These are phyloP conservation scores for Chaitophorus viminalis DNA, from an alignment of 2,888 invertebrate species.

Conservation along the genomic window DNA sequence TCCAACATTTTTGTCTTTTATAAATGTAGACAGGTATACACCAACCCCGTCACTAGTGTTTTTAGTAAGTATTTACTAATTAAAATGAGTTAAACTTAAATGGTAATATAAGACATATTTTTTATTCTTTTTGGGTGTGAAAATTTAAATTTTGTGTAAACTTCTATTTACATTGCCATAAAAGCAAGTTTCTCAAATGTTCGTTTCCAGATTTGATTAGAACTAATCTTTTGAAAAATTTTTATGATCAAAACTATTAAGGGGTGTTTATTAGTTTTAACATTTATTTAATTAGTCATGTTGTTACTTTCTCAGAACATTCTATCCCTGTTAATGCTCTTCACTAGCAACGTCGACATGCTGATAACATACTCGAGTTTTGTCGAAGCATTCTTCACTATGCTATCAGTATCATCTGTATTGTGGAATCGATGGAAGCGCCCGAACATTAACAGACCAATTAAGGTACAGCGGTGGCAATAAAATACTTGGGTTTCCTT, in stretches of 20 bases:
- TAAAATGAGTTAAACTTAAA: too few relatives aligned
- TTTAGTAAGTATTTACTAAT: slow-evolving; percentile 72
- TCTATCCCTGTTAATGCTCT: slow-evolving; percentile 85
- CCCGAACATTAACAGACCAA: slow-evolving; percentile 84
- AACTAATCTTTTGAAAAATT: too few relatives aligned
- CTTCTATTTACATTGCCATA: too few relatives aligned
- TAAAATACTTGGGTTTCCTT: not conserved
- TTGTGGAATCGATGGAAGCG: slow-evolving; percentile 83
- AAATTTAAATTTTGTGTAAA: too few relatives aligned
- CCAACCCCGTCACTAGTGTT: slow-evolving; percentile 85
- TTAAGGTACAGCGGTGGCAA: slow-evolving; percentile 73
- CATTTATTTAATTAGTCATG: not conserved
- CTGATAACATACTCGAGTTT: slow-evolving; percentile 92
- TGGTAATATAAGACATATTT: too few relatives aligned
- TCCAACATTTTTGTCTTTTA: slow-evolving; percentile 81
- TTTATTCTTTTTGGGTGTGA: too few relatives aligned
- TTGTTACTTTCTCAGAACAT: slow-evolving; percentile 75
- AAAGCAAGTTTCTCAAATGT: too few relatives aligned
- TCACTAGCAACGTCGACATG: slow-evolving; percentile 83
- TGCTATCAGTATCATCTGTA: slow-evolving; percentile 85
- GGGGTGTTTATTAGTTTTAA: too few relatives aligned
- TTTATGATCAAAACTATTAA: too few relatives aligned
- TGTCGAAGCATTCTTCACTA: slow-evolving; percentile 92
- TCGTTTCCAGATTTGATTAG: too few relatives aligned
- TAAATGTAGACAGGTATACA: slow-evolving; percentile 79